These are phyloP conservation scores for Musca domestica DNA, from an alignment of 1,140 invertebrate species.

Conservation along the genomic window DNA sequence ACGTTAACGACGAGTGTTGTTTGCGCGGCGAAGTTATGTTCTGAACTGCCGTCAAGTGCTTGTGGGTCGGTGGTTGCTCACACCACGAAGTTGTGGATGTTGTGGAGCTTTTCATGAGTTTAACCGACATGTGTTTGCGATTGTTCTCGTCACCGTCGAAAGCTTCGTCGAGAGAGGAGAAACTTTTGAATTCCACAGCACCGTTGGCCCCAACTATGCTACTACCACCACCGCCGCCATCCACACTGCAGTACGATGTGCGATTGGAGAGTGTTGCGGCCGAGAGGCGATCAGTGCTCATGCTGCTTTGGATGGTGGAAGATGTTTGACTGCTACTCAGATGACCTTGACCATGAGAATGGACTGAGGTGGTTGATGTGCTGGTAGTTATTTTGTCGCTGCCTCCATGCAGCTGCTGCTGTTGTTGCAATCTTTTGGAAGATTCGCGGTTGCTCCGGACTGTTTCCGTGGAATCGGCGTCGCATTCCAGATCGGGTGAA, in stretches of 20 bases:
- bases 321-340: constrained; percentile 32
- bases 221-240: constrained; percentile 37
- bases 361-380: constrained; percentile 20
- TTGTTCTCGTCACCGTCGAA: constrained; percentile 29
- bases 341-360: constrained; percentile 41
- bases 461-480: constrained; percentile 56
- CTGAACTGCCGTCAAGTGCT: constrained; percentile 42
- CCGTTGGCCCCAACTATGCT: constrained; percentile 14
- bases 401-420: not conserved
- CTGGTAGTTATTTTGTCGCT: constrained; percentile 1
- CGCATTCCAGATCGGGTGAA: constrained; percentile 55
- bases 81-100: constrained; percentile 21
- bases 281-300: constrained; percentile 26
- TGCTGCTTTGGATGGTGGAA: constrained; percentile 32
- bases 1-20: constrained; percentile 32
- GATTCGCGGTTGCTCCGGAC: constrained; percentile 37
- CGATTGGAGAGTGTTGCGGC: constrained; percentile 50
- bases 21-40: constrained; percentile 41
- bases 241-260: constrained; percentile 50
- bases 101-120: constrained; percentile 18
- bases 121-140: constrained; percentile 10
- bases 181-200: constrained; percentile 34
- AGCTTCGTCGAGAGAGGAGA: constrained; percentile 45
- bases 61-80: constrained; percentile 22
- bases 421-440: not conserved